Conservation (phyloP, 2,888 invertebrate genomes). For the Biston stratarius region DNA sequence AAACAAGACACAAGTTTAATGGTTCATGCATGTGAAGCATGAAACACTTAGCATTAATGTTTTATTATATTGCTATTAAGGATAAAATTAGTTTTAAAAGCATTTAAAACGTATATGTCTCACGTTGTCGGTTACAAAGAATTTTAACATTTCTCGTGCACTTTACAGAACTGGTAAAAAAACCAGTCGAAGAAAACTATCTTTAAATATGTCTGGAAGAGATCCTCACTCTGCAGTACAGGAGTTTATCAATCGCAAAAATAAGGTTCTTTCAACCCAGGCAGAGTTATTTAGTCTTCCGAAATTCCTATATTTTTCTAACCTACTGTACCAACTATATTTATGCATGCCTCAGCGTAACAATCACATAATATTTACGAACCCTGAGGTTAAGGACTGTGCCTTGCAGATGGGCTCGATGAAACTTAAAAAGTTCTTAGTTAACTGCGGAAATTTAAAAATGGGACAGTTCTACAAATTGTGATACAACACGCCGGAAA, state of each 20-base stretch:
- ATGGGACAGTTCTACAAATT: conserved; percentile 12
- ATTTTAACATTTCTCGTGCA: background rate
- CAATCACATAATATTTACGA: too few relatives aligned
- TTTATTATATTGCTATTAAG: conserved; percentile 15
- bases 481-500: conserved; percentile 36
- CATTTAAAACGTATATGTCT: conserved; percentile 14
- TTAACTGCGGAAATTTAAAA: background rate
- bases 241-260: too few relatives aligned
- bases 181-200: background rate
- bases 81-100: conserved; percentile 23
- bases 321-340: too few relatives aligned
- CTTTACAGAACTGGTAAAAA: background rate
- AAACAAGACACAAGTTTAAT: conserved; percentile 42
- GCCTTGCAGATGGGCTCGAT: too few relatives aligned
- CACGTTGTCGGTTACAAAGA: conserved; percentile 22
- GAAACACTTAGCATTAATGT: conserved; percentile 27
- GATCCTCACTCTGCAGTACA: too few relatives aligned
- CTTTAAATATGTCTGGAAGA: too few relatives aligned
- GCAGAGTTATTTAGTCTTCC: too few relatives aligned
- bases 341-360: too few relatives aligned
- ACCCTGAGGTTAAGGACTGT: too few relatives aligned
- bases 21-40: conserved; percentile 46
- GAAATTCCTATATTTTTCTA: too few relatives aligned
- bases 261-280: too few relatives aligned
- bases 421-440: too few relatives aligned